A percentile compares a stretch with the other conserved stretches of the same genome.
Evolutionary conservation across 1,140 invertebrate genomes (phyloP).

Genomic region (Armadillidium nasatum): DNA sequence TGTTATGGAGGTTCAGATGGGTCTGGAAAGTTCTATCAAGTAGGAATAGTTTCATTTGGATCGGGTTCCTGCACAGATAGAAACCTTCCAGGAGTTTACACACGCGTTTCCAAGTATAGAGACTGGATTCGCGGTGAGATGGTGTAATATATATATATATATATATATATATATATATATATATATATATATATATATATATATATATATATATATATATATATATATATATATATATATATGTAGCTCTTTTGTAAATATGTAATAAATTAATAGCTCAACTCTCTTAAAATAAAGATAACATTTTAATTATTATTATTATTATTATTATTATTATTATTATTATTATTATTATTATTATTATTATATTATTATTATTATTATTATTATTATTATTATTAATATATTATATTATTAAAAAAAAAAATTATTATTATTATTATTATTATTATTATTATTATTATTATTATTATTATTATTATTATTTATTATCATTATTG

Average conservation of each 20-base stretch:
- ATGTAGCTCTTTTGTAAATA: background rate
- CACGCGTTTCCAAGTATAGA: slow-evolving; percentile 45
- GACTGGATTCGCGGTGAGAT: slow-evolving; percentile 44
- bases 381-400: too few relatives aligned
- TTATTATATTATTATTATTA: too few relatives aligned
- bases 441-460: too few relatives aligned
- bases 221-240: slow-evolving; percentile 9
- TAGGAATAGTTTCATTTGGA: slow-evolving; percentile 48
- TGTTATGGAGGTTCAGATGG: slow-evolving; percentile 29
- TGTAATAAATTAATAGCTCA: too few relatives aligned
- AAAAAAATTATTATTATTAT: too few relatives aligned
- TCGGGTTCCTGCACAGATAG: slow-evolving; percentile 47
- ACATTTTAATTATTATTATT: too few relatives aligned
- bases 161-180: slow-evolving; percentile 1
- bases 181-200: slow-evolving; percentile 15
- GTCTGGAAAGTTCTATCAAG: slow-evolving; percentile 31
- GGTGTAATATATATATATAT: background rate
- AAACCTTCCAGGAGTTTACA: slow-evolving; percentile 50
- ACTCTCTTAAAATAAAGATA: too few relatives aligned
- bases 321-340: too few relatives aligned
- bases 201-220: slow-evolving; percentile 11
- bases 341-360: too few relatives aligned
- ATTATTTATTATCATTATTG: too few relatives aligned
- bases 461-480: too few relatives aligned
- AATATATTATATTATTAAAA: too few relatives aligned